Evolutionary conservation across 2,797 vertebrate genomes (phyloP).

Genomic region (Threskiornis aethiopicus): DNA sequence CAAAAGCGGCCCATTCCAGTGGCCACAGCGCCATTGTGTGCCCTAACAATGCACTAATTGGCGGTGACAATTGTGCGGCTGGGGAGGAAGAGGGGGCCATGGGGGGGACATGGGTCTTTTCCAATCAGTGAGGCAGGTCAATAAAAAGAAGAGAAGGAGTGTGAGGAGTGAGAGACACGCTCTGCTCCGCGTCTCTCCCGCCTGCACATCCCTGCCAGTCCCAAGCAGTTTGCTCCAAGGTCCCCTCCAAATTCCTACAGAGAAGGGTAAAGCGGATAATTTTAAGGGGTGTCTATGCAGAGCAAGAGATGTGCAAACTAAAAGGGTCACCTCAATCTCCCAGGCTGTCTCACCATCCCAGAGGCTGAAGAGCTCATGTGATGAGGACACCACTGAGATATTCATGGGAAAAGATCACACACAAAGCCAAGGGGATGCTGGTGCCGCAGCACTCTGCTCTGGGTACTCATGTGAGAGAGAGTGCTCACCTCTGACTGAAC

Average conservation of each 20-base stretch:
- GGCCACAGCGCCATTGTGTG: conserved; percentile 93
- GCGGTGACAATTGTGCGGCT: conserved; percentile 87
- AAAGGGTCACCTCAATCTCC: not conserved
- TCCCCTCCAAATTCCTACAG: not conserved
- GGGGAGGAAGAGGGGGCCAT: conserved; percentile 56
- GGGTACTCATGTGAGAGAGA: not conserved
- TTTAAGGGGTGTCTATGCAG: not conserved
- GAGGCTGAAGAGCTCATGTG: conserved; percentile 16
- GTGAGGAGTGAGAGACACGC: not conserved
- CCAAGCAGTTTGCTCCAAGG: not conserved
- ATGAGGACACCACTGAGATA: conserved; percentile 29
- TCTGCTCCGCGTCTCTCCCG: not conserved
- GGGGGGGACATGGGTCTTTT: conserved; percentile 79
- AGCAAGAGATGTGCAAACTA: not conserved
- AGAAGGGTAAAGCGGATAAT: not conserved
- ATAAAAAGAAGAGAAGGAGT: conserved; percentile 55
- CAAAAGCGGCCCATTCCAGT: conserved; percentile 86
- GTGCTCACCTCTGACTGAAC: not conserved
- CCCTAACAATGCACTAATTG: conserved; percentile 94
- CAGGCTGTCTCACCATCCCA: not conserved
- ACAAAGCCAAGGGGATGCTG: not conserved
- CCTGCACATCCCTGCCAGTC: not conserved
- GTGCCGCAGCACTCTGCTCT: not conserved
- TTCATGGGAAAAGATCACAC: conserved; percentile 17
- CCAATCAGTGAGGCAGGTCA: conserved; percentile 80